A percentile compares a stretch with the other conserved stretches of the same genome.
Evolutionary conservation across 2,888 invertebrate species (phyloP).

Genomic region (Actias luna): DNA sequence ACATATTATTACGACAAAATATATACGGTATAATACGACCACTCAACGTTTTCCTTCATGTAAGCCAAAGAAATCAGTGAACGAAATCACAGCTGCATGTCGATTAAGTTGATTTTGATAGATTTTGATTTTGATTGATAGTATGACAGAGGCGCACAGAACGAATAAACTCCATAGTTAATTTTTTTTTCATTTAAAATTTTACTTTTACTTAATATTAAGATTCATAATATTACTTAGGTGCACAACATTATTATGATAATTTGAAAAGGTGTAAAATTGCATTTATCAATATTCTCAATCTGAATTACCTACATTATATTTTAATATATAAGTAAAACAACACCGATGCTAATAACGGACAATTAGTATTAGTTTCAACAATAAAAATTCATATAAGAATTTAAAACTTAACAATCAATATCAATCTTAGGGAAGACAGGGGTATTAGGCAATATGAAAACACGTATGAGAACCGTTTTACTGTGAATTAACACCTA

Average conservation of each 20-base stretch:
- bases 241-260: not conserved
- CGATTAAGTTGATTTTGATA: too few species aligned
- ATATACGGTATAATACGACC: too few species aligned
- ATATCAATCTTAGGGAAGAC: conserved; percentile 69
- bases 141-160: too few species aligned
- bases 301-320: not conserved
- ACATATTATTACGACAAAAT: too few species aligned
- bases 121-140: too few species aligned
- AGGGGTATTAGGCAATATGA: conserved; percentile 30
- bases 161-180: too few species aligned
- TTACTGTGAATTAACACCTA: not conserved
- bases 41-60: too few species aligned
- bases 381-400: not conserved
- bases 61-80: too few species aligned
- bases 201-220: too few species aligned
- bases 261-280: not conserved
- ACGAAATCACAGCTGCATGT: too few species aligned
- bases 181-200: too few species aligned
- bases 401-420: conserved; percentile 15
- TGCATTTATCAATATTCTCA: not conserved
- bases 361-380: not conserved
- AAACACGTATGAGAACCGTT: not conserved
- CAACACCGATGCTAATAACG: not conserved
- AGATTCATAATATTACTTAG: too few species aligned
- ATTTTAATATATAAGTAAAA: not conserved